A percentile compares a stretch with the other conserved stretches of the same genome.
Conservation (phyloP, 2,113 vertebrate genomes). For the Cryptomyrus ogoouensis region DNA sequence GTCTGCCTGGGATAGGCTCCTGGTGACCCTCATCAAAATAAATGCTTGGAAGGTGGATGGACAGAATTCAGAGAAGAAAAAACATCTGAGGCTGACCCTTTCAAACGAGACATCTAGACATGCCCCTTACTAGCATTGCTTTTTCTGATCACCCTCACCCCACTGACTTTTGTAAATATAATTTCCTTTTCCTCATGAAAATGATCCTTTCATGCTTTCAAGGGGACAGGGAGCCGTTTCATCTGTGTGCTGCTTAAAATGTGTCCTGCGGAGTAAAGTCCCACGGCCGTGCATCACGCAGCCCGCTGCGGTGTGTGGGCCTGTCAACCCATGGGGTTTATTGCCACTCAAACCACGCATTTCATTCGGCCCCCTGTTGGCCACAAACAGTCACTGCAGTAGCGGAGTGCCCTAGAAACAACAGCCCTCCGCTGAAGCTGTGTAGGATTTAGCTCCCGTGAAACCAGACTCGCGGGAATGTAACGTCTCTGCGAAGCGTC, state of each 20-base stretch:
- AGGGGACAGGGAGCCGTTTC: conserved; percentile 18
- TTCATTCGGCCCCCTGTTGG: not conserved
- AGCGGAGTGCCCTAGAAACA: not conserved
- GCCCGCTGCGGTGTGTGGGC: not conserved
- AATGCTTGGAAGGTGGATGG: not conserved
- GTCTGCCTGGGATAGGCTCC: not conserved
- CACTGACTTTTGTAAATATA: not conserved
- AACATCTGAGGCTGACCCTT: not conserved
- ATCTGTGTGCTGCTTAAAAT: conserved; percentile 15
- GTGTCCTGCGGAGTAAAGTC: not conserved
- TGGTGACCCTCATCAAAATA: not conserved
- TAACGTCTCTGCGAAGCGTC: conserved; percentile 20
- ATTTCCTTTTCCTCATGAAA: not conserved
- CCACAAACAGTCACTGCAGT: not conserved
- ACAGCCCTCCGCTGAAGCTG: not conserved
- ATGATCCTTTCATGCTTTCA: not conserved
- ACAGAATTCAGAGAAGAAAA: not conserved
- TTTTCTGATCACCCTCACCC: not conserved
- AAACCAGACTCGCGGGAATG: conserved; percentile 5
- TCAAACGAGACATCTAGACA: not conserved
- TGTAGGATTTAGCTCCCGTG: conserved; percentile 21
- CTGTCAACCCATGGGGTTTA: not conserved
- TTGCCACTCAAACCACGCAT: not conserved
- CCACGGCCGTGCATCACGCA: not conserved
- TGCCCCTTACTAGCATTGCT: not conserved